These are phyloP conservation scores for Pontoporia blainvillei DNA, from an alignment of 2,113 vertebrate species.

Conservation along the genomic window DNA sequence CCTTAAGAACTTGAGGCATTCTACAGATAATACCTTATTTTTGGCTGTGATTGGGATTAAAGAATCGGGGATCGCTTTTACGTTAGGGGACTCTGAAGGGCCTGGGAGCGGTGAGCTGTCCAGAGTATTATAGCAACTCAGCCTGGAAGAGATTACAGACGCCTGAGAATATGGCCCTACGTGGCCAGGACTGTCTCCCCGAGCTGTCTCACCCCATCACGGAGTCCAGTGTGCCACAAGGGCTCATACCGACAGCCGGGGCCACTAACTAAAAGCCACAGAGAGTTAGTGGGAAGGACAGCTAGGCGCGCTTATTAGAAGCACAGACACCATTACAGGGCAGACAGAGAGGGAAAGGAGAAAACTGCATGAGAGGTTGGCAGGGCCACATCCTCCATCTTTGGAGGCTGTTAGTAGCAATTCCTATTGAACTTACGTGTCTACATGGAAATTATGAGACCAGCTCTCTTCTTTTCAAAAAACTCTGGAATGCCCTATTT, in stretches of 20 bases:
- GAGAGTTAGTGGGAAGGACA: background rate
- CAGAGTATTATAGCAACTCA: background rate
- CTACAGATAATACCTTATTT: background rate
- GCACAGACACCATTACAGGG: background rate
- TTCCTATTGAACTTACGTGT: background rate
- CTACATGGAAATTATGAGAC: background rate
- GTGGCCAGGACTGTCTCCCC: too few relatives aligned
- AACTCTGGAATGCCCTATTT: background rate
- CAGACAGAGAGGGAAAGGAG: background rate
- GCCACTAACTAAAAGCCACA: background rate
- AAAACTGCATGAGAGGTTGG: fast-evolving
- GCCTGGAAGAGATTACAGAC: background rate
- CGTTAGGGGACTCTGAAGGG: background rate
- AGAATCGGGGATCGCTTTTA: background rate
- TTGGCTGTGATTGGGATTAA: background rate
- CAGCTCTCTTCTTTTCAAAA: background rate
- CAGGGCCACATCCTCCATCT: fast-evolving
- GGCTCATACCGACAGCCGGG: fast-evolving
- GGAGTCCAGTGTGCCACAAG: too few relatives aligned
- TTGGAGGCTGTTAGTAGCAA: background rate
- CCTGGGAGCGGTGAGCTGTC: background rate
- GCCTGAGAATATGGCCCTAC: background rate
- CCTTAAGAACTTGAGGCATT: background rate
- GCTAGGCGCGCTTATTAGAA: too few relatives aligned
- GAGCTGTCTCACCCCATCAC: fast-evolving